Evolutionary conservation across 2,797 vertebrate species (phyloP).

Genomic region (Argentina silus): DNA sequence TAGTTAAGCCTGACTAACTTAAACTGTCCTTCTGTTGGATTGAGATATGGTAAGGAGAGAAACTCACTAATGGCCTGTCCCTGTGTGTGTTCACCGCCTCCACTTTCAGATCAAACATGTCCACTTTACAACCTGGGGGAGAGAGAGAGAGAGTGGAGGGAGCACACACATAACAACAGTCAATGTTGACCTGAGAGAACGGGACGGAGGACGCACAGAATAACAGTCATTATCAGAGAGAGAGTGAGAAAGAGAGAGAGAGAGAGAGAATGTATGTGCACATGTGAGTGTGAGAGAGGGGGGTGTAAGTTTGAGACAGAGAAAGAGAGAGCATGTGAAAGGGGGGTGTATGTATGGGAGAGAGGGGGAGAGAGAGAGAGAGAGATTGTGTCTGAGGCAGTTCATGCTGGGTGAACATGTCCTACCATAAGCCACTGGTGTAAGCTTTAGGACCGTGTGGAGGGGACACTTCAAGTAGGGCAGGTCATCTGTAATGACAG

Average conservation of each 20-base stretch:
- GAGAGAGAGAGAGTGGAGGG: neutral
- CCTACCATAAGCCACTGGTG: constrained; percentile 93
- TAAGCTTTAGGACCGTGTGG: constrained; percentile 91
- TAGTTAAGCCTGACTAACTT: too few relatives aligned
- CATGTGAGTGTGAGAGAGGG: too few relatives aligned
- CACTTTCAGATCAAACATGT: constrained; percentile 87
- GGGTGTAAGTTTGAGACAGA: too few relatives aligned
- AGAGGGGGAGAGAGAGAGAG: neutral
- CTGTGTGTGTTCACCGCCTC: constrained; percentile 93
- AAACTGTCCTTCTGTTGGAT: neutral
- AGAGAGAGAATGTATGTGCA: too few relatives aligned
- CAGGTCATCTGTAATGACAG: constrained; percentile 82
- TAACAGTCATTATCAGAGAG: too few relatives aligned
- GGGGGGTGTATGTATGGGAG: too few relatives aligned
- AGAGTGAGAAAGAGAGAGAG: too few relatives aligned
- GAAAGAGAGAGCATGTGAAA: too few relatives aligned
- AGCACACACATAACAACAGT: constrained; percentile 16
- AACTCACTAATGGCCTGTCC: constrained; percentile 85
- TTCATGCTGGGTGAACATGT: neutral
- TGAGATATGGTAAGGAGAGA: neutral
- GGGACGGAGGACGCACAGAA: neutral
- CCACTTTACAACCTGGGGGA: constrained; percentile 91
- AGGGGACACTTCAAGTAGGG: constrained; percentile 93
- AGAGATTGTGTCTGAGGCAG: neutral
- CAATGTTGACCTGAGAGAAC: neutral